phyloP scores from a whole-genome alignment of 2,888 invertebrate genomes.

The Hipparchia semele region DNA sequence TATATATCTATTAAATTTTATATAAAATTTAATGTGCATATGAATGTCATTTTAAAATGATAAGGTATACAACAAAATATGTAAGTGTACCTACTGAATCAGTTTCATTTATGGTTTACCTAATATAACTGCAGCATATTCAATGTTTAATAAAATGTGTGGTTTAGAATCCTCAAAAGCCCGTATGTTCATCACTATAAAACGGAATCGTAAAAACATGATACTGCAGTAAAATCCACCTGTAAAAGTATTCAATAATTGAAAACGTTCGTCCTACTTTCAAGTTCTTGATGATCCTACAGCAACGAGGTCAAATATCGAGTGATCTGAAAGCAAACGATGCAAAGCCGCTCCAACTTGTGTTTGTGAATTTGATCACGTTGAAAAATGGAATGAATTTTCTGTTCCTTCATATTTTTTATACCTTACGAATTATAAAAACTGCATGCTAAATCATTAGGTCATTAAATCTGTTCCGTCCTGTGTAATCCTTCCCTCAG shows the following conservation, averaged over 20 bases:
- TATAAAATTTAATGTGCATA: no score
- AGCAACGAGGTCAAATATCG: slow-evolving; percentile 25
- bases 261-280: slow-evolving; percentile 23
- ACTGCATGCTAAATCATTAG: no score
- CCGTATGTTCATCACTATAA: background rate
- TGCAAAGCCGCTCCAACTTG: background rate
- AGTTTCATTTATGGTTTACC: no score
- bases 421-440: no score
- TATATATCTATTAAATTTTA: no score
- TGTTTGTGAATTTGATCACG: slow-evolving; percentile 13
- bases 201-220: slow-evolving; percentile 3
- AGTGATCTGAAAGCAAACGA: slow-evolving; percentile 18
- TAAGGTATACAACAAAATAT: no score
- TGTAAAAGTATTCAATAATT: slow-evolving; percentile 24
- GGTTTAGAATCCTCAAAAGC: background rate
- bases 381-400: slow-evolving; percentile 5
- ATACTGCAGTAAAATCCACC: slow-evolving; percentile 19
- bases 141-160: background rate
- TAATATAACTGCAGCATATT: no score
- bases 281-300: slow-evolving; percentile 19
- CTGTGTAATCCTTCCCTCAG: no score
- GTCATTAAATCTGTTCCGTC: no score
- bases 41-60: no score
- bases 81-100: no score
- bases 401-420: background rate